Evolutionary conservation across 2,888 invertebrate species (phyloP).

Genomic region (Aethes cnicana): DNA sequence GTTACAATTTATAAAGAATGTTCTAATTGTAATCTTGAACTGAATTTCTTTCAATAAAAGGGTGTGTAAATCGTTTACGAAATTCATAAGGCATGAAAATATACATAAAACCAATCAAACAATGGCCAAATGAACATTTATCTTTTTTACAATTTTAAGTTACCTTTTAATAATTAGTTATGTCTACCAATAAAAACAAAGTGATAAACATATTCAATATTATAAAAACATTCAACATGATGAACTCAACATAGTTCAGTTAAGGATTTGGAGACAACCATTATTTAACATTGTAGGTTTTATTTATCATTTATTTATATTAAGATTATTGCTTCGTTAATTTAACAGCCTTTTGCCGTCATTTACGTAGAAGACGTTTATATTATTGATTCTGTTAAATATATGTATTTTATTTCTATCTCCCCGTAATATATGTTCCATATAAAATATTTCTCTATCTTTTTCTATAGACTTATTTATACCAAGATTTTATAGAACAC

Average conservation of each 20-base stretch:
- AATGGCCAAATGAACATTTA: conserved; percentile 16
- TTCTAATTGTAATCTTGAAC: conserved; percentile 28
- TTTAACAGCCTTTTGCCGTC: conserved; percentile 13
- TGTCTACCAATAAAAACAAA: conserved; percentile 50
- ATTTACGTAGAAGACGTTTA: conserved; percentile 27
- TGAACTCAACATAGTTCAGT: conserved; percentile 38
- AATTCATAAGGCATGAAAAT: conserved; percentile 26
- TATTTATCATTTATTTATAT: conserved; percentile 18
- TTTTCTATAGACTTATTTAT: conserved; percentile 15
- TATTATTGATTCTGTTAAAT: conserved; percentile 35
- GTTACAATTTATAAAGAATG: conserved; percentile 34
- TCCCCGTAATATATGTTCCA: conserved; percentile 31
- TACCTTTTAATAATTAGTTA: conserved; percentile 46
- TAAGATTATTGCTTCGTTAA: conserved; percentile 27
- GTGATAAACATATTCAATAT: conserved; percentile 45
- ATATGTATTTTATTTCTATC: conserved; percentile 36
- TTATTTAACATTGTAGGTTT: conserved; percentile 28
- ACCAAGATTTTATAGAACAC: conserved; percentile 28
- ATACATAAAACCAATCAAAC: conserved; percentile 24
- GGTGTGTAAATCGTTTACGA: conserved; percentile 24
- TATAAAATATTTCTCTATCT: conserved; percentile 27
- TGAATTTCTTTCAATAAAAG: conserved; percentile 20
- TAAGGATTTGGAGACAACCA: conserved; percentile 26
- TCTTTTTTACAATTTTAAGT: conserved; percentile 31
- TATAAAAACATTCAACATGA: conserved; percentile 44